A percentile compares a stretch with the other conserved stretches of the same genome.
These are phyloP conservation scores for Dicaeum eximium DNA, from an alignment of 2,113 vertebrate genomes.

Conservation along the genomic window DNA sequence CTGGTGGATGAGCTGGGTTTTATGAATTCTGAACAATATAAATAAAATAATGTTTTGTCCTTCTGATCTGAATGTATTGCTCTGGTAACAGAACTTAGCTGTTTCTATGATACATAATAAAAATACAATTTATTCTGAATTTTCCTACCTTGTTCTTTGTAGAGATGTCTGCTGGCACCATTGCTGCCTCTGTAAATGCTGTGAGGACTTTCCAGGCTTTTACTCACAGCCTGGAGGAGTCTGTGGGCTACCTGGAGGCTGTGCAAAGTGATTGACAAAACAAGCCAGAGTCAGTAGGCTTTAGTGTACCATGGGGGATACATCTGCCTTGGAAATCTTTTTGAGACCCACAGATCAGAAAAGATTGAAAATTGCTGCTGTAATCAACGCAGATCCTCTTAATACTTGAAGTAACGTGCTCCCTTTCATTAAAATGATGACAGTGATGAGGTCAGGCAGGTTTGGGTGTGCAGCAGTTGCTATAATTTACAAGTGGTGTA, in stretches of 20 bases:
- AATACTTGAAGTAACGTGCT: not conserved
- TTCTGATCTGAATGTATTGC: not conserved
- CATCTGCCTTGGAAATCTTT: not conserved
- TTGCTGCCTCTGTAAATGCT: not conserved
- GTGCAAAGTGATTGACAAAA: not conserved
- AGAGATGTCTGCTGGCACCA: not conserved
- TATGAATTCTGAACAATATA: not conserved
- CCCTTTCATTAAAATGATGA: not conserved
- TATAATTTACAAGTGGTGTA: not conserved
- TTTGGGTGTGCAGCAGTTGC: not conserved
- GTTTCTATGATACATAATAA: not conserved
- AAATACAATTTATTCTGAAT: not conserved
- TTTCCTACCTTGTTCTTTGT: not conserved
- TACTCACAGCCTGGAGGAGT: not conserved
- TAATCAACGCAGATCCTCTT: not conserved
- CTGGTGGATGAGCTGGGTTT: not conserved
- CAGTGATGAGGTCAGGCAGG: not conserved
- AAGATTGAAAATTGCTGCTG: not conserved
- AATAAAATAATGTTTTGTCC: not conserved
- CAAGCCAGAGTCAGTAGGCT: not conserved
- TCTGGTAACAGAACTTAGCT: not conserved
- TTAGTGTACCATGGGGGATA: not conserved
- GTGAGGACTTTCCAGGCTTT: not conserved
- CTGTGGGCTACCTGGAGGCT: not conserved
- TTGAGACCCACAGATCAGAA: not conserved